phyloP scores from a whole-genome alignment of 2,113 vertebrate species.

The Scatophagus argus region DNA sequence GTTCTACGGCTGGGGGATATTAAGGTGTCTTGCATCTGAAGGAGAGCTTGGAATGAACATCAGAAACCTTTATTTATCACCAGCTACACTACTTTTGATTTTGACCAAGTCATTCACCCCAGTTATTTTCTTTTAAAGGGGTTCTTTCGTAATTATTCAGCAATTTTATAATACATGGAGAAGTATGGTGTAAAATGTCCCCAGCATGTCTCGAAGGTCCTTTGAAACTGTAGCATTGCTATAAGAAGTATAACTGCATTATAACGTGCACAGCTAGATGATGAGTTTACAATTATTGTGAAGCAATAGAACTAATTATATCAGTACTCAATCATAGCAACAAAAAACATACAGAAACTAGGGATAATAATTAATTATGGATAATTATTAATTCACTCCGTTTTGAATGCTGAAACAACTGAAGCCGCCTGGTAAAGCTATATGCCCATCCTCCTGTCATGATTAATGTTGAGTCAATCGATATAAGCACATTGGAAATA shows the following conservation, averaged over 20 bases:
- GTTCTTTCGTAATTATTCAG: too few species aligned
- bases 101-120: too few species aligned
- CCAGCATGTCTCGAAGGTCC: neutral
- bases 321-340: neutral
- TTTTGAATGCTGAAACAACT: conserved; percentile 17
- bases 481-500: conserved; percentile 54
- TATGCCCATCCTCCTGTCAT: conserved; percentile 34
- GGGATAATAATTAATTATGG: too few species aligned
- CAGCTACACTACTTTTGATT: too few species aligned
- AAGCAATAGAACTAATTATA: neutral
- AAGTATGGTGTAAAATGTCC: too few species aligned
- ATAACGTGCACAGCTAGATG: neutral
- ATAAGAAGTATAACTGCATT: too few species aligned
- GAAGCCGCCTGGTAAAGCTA: neutral
- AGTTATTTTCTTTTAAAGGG: too few species aligned
- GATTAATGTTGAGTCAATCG: conserved; percentile 68
- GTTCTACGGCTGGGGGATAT: neutral
- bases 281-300: neutral
- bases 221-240: neutral
- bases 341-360: too few species aligned
- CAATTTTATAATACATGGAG: too few species aligned
- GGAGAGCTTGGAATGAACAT: too few species aligned
- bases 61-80: too few species aligned
- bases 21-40: neutral
- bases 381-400: neutral